phyloP scores from a whole-genome alignment of 2,888 invertebrate genomes.

The Fissipunctia ypsillon region DNA sequence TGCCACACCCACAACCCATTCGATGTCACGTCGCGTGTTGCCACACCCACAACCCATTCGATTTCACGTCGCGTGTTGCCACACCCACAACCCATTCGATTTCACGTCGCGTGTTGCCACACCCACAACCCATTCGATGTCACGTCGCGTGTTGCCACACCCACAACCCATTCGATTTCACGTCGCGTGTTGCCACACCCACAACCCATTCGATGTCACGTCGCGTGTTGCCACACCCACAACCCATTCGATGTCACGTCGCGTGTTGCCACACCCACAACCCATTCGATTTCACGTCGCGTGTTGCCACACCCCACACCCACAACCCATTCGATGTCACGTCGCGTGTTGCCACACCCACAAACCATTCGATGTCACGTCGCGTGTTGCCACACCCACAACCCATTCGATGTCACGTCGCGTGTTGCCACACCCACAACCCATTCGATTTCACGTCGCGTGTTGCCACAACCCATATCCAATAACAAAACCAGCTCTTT shows the following conservation, averaged over 20 bases:
- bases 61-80: slow-evolving; percentile 44
- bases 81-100: slow-evolving; percentile 47
- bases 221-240: slow-evolving; percentile 45
- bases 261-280: slow-evolving; percentile 46
- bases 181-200: slow-evolving; percentile 42
- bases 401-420: slow-evolving; percentile 48
- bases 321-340: slow-evolving; percentile 46
- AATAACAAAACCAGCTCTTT: slow-evolving; percentile 55
- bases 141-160: slow-evolving; percentile 40
- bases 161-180: slow-evolving; percentile 49
- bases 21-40: slow-evolving; percentile 44
- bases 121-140: slow-evolving; percentile 48
- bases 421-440: slow-evolving; percentile 41
- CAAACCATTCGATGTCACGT: slow-evolving; percentile 46
- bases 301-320: slow-evolving; percentile 50
- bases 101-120: slow-evolving; percentile 41
- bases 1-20: slow-evolving; percentile 42
- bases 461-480: slow-evolving; percentile 52
- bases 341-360: slow-evolving; percentile 44
- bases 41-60: slow-evolving; percentile 42
- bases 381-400: slow-evolving; percentile 45
- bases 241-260: slow-evolving; percentile 45
- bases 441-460: slow-evolving; percentile 47
- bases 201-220: slow-evolving; percentile 46
- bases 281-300: slow-evolving; percentile 48